Percentiles rank a stretch among this genome's conserved stretches.
Conservation (phyloP, 2,888 invertebrate species). For the Strigamia maritima region DNA sequence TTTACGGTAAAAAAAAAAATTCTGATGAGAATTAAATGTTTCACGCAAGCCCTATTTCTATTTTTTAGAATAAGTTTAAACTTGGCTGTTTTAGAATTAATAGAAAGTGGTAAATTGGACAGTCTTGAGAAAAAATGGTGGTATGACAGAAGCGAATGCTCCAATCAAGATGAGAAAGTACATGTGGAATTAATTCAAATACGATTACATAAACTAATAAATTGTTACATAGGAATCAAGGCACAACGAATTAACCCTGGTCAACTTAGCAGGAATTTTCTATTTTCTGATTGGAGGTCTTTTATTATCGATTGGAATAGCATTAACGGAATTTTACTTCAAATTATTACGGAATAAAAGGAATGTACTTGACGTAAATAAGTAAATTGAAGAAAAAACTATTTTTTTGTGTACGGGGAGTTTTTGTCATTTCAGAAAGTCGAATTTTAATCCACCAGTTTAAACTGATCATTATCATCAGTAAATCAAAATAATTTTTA, state of each 20-base stretch:
- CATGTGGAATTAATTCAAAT: background rate
- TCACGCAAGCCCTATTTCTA: background rate
- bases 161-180: conserved; percentile 45
- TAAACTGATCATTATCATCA: too few relatives aligned
- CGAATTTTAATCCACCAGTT: too few relatives aligned
- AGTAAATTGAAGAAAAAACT: background rate
- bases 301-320: conserved; percentile 82
- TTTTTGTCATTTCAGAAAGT: too few relatives aligned
- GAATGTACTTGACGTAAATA: background rate
- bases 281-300: conserved; percentile 96
- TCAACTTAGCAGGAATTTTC: conserved; percentile 98
- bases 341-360: conserved; percentile 57
- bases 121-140: conserved; percentile 94
- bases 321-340: conserved; percentile 92
- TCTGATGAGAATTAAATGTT: background rate
- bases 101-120: conserved; percentile 86
- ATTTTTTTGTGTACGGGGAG: too few relatives aligned
- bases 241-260: conserved; percentile 83
- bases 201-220: background rate
- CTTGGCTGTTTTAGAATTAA: conserved; percentile 81
- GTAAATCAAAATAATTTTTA: too few relatives aligned
- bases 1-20: background rate
- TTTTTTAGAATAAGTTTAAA: conserved; percentile 87
- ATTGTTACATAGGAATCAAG: conserved; percentile 63
- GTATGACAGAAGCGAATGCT: conserved; percentile 68